A percentile compares a stretch with the other conserved stretches of the same genome.
phyloP scores from a whole-genome alignment of 2,113 vertebrate species.

The Riparia riparia region DNA sequence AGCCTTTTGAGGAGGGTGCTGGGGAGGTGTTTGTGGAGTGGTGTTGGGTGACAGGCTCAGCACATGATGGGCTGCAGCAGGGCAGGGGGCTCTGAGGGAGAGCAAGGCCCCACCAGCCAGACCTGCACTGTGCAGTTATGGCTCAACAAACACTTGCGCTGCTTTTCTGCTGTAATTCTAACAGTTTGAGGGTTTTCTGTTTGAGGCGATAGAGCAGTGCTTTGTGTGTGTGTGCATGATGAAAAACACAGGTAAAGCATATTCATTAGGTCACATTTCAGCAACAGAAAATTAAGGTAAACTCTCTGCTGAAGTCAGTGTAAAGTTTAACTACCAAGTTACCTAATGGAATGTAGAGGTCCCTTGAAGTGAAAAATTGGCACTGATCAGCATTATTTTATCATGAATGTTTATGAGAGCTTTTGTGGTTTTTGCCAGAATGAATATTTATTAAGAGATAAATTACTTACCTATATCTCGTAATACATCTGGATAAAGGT shows the following conservation, averaged over 20 bases:
- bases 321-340: neutral
- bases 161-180: neutral
- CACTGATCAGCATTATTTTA: neutral
- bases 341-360: neutral
- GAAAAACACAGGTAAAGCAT: neutral
- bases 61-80: neutral
- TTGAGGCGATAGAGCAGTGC: neutral
- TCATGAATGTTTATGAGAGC: neutral
- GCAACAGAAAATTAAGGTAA: neutral
- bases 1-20: neutral
- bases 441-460: neutral
- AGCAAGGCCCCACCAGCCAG: neutral
- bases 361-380: neutral
- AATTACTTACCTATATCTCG: neutral
- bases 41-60: neutral
- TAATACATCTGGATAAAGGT: constrained; percentile 3
- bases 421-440: neutral
- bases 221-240: neutral
- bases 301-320: neutral
- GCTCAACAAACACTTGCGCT: neutral
- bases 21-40: neutral
- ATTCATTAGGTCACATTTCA: neutral
- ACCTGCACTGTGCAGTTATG: too few species aligned
- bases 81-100: neutral
- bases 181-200: neutral